Evolutionary conservation across 2,797 vertebrate genomes (phyloP).

Genomic region (Gymnoscopelus microlampas): DNA sequence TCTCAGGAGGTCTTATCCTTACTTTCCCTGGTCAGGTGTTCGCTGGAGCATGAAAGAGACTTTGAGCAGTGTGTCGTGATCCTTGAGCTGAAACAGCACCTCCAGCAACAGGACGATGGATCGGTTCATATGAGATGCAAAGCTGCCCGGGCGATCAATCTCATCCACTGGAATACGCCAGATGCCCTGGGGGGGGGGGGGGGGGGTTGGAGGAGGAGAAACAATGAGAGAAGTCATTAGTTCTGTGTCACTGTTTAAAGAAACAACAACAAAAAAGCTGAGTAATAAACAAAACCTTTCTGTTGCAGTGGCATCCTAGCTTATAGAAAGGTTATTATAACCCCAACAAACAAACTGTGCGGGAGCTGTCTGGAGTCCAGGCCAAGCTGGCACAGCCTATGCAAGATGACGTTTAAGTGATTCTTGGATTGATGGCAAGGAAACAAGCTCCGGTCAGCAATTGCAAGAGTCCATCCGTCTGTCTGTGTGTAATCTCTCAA

Average conservation of each 20-base stretch:
- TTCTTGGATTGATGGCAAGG: background rate
- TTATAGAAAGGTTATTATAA: background rate
- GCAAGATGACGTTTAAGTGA: background rate
- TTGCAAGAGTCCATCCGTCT: no score
- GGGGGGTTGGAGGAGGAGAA: background rate
- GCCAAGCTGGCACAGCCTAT: background rate
- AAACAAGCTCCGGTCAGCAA: background rate
- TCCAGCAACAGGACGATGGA: conserved; percentile 95
- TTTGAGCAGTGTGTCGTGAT: conserved; percentile 94
- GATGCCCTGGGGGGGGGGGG: conserved; percentile 87
- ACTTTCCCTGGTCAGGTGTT: conserved; percentile 99
- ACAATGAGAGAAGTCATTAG: background rate
- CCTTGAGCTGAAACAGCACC: conserved; percentile 93
- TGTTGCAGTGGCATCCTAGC: background rate
- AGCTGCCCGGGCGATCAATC: conserved; percentile 98
- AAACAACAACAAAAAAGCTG: conserved; percentile 8
- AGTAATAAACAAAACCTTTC: conserved; percentile 1
- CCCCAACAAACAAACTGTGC: no score
- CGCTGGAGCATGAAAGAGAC: conserved; percentile 98
- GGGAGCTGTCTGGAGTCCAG: background rate
- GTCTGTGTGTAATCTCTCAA: no score
- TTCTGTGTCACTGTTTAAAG: background rate
- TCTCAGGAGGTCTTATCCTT: conserved; percentile 61
- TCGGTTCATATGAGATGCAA: conserved; percentile 99
- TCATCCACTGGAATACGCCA: conserved; percentile 99